These are phyloP conservation scores for Trisateles emortualis DNA, from an alignment of 2,888 invertebrate genomes.

Conservation along the genomic window DNA sequence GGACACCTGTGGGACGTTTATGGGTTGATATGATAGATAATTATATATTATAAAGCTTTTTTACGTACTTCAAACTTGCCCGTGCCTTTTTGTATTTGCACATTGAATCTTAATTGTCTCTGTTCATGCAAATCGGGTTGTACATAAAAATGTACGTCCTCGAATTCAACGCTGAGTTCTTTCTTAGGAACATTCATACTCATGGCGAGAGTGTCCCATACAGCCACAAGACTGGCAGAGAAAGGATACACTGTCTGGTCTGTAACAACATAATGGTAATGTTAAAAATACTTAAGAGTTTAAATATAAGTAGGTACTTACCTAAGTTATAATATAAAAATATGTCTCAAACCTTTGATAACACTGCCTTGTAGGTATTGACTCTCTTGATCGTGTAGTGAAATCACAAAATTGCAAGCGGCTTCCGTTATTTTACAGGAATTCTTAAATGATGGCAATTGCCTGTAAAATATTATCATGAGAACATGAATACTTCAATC, in stretches of 20 bases:
- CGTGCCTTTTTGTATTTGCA: constrained; percentile 88
- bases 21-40: too few species aligned
- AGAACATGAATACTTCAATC: background rate
- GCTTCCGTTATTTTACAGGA: constrained; percentile 40
- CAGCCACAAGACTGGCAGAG: constrained; percentile 90
- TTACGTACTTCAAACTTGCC: constrained; percentile 85
- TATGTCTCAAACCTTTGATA: constrained; percentile 24
- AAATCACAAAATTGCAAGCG: constrained; percentile 45
- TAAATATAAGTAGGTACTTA: too few species aligned
- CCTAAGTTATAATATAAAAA: background rate
- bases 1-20: too few species aligned
- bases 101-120: constrained; percentile 80
- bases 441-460: background rate
- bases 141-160: constrained; percentile 86
- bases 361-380: constrained; percentile 26
- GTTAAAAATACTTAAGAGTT: background rate
- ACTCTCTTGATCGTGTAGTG: constrained; percentile 33
- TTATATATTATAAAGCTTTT: background rate
- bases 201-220: constrained; percentile 91
- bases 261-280: constrained; percentile 35
- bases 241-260: constrained; percentile 91
- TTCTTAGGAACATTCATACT: constrained; percentile 83
- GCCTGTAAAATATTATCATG: constrained; percentile 1
- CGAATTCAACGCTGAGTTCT: constrained; percentile 90
- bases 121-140: constrained; percentile 87